Percentiles rank a stretch among this genome's conserved stretches.
phyloP scores from a whole-genome alignment of 2,888 invertebrate species.

The Endotricha flammealis region DNA sequence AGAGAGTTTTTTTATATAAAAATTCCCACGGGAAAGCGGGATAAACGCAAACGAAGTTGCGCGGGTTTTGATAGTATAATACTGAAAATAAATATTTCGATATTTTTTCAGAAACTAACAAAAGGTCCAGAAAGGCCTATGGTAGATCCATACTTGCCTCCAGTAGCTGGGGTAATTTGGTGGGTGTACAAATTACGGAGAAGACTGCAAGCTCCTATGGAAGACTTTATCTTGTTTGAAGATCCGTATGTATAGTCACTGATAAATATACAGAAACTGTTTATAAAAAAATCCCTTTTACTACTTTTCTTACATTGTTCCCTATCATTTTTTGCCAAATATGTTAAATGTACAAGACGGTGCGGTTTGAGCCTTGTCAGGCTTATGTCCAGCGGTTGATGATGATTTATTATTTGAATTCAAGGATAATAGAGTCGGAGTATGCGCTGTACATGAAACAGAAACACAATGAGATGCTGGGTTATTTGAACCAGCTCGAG shows the following conservation, averaged over 20 bases:
- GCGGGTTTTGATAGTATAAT: background rate
- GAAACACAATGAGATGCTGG: conserved; percentile 83
- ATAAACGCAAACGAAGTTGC: too few relatives aligned
- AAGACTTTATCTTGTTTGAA: conserved; percentile 80
- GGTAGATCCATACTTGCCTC: conserved; percentile 84
- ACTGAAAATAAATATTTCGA: too few relatives aligned
- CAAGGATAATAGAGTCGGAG: conserved; percentile 78
- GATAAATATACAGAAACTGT: background rate
- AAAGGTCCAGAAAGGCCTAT: conserved; percentile 67
- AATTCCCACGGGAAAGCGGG: too few relatives aligned
- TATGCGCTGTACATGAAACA: conserved; percentile 70
- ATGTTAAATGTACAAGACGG: too few relatives aligned
- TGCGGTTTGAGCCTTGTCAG: too few relatives aligned
- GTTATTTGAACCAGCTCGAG: conserved; percentile 80
- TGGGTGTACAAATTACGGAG: conserved; percentile 83
- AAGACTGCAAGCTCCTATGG: conserved; percentile 78
- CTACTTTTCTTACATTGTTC: background rate
- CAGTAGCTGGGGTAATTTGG: conserved; percentile 84
- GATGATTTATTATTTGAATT: too few relatives aligned
- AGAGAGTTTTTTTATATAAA: conserved; percentile 3
- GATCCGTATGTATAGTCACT: conserved; percentile 71
- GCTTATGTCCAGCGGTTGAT: too few relatives aligned
- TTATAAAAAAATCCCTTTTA: background rate
- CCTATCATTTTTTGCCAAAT: too few relatives aligned
- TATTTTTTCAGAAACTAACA: conserved; percentile 50